These are phyloP conservation scores for Harpalus rufipes DNA, from an alignment of 2,888 invertebrate genomes.

Conservation along the genomic window DNA sequence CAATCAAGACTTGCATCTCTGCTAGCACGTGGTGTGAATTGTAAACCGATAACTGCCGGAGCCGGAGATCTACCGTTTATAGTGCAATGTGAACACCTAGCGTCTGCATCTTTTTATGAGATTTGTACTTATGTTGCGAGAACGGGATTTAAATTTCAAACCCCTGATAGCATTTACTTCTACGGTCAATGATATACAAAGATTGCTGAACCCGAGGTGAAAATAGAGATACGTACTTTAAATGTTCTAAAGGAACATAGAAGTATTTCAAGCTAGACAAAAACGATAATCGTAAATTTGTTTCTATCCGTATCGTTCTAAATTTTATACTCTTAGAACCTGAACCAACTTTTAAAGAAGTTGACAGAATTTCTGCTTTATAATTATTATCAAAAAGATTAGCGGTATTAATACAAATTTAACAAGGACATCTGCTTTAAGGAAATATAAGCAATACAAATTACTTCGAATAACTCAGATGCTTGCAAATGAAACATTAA, in stretches of 20 bases:
- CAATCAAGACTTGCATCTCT: neutral
- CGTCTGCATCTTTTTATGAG: slow-evolving; percentile 5
- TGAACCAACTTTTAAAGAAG: too few relatives aligned
- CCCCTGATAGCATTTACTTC: neutral
- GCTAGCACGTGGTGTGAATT: neutral
- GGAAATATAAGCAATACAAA: neutral
- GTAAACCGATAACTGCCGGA: neutral
- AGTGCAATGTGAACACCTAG: slow-evolving; percentile 1
- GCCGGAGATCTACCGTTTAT: neutral
- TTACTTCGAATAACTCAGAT: neutral
- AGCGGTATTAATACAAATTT: neutral
- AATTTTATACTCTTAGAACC: too few relatives aligned
- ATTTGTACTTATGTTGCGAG: neutral
- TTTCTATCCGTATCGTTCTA: too few relatives aligned
- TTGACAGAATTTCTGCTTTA: too few relatives aligned
- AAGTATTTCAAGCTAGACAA: too few relatives aligned
- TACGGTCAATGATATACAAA: too few relatives aligned
- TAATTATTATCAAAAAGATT: too few relatives aligned
- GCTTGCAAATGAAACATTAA: neutral
- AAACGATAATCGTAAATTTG: too few relatives aligned
- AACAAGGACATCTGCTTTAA: neutral
- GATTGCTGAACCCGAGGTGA: too few relatives aligned
- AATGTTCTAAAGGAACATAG: too few relatives aligned
- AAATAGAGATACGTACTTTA: too few relatives aligned
- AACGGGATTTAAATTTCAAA: neutral